phyloP scores from a whole-genome alignment of 1,140 invertebrate genomes.

The Trichomalopsis sarcophagae region DNA sequence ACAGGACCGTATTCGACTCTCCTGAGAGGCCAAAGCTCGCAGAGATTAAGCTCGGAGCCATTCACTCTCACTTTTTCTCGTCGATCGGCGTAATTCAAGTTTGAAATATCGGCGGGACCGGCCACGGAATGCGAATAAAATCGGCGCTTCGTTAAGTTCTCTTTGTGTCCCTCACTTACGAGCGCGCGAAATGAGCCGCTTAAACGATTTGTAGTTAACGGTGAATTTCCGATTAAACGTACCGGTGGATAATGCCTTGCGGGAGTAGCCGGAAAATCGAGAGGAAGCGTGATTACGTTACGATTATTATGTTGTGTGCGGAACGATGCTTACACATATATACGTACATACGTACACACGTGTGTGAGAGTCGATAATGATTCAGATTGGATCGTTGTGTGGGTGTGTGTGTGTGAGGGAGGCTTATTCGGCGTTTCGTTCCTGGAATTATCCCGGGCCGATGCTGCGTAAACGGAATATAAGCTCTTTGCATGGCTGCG shows the following conservation, averaged over 20 bases:
- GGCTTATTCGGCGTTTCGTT: constrained; percentile 7
- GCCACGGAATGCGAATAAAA: constrained; percentile 32
- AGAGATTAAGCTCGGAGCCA: no score
- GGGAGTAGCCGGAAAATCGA: constrained; percentile 1
- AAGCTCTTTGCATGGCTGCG: constrained; percentile 19
- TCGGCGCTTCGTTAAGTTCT: constrained; percentile 15
- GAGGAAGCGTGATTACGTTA: constrained; percentile 48
- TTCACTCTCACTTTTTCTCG: constrained; percentile 13
- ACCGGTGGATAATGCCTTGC: constrained; percentile 51
- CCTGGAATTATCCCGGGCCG: not conserved
- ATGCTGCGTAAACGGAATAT: constrained; percentile 22
- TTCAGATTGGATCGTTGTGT: not conserved
- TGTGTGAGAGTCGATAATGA: not conserved
- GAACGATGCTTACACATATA: not conserved
- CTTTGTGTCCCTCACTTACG: not conserved
- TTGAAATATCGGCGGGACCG: constrained; percentile 10
- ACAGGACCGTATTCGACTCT: constrained; percentile 46
- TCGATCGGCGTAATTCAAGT: constrained; percentile 3
- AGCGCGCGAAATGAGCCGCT: not conserved
- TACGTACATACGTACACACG: not conserved
- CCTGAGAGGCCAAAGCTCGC: not conserved
- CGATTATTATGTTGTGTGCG: not conserved
- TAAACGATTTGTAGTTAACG: constrained; percentile 25
- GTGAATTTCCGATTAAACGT: constrained; percentile 54
- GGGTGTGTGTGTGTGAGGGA: not conserved